phyloP scores from a whole-genome alignment of 2,797 vertebrate genomes.

The Pantherophis vulpinus region DNA sequence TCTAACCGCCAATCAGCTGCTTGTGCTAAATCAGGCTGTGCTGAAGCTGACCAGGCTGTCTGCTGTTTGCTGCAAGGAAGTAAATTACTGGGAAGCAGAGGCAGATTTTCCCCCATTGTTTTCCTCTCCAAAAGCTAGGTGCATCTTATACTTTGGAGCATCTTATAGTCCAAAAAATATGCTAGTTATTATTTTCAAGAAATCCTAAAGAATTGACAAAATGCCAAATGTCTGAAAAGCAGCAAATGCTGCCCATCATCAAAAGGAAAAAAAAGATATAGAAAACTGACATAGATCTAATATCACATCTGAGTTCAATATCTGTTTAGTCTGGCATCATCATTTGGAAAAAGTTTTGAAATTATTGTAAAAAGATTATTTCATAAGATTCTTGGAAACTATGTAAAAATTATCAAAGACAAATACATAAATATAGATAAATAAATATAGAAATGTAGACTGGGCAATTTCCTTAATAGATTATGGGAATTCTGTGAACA shows the following conservation, averaged over 20 bases:
- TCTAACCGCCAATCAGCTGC: too few species aligned
- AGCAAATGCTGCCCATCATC: background rate
- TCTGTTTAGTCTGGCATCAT: background rate
- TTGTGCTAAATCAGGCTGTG: too few species aligned
- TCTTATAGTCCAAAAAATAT: too few species aligned
- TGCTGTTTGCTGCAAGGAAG: too few species aligned
- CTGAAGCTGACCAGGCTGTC: too few species aligned
- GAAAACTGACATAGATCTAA: background rate
- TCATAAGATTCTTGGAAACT: background rate
- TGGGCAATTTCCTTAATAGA: background rate
- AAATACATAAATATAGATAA: background rate
- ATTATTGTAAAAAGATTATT: background rate
- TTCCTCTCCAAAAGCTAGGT: too few species aligned
- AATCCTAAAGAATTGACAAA: background rate
- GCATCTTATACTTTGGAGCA: too few species aligned
- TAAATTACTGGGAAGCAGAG: too few species aligned
- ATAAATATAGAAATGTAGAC: background rate
- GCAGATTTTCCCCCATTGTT: too few species aligned
- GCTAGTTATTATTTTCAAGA: background rate
- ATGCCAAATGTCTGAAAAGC: background rate
- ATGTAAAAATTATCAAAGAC: background rate
- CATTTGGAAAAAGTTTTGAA: background rate
- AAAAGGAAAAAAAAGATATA: background rate
- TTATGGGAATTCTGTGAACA: background rate
- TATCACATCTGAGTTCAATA: background rate